Evolutionary conservation across 2,113 vertebrate genomes (phyloP), one percentile per base, ranked within the genome.

Genomic region (Aplodontia rufa): DNA sequence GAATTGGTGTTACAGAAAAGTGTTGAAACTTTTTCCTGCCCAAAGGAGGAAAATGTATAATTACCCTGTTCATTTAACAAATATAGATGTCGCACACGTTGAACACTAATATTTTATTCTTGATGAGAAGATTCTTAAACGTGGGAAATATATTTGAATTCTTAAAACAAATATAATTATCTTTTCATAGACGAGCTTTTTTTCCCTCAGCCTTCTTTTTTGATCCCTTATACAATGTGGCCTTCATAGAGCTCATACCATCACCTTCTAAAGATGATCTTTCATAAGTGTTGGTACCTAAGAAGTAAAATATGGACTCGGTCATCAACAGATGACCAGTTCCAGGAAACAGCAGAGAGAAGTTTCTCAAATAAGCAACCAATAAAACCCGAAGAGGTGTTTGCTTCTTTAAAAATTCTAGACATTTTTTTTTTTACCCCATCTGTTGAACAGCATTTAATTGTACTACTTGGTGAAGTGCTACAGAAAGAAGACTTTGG

Each of bases 31-130:
- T 78, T 80, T 69, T 1, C 0, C 20, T 97, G 32, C 62, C 88
- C 80, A 81, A 47, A 92, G 93, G 83, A 92, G 93, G 24, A 97
- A 96, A 97, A 97, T 94, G 93, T 96, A 96, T 90, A 94, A 96
- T 74, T 96, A 97, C 35, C 42, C 68, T 95, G 66, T 90, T 97
- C 90, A 92, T 51, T n/a, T 42, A 95, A 69, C 35, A 91, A 91
- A 93, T 51, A 89, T 37, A 96, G 89, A 68, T 90, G 35, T 51
- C 95, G 3, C 20, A 47, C 47, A 93, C 91, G 79, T 20, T 74
- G 24, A 86, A 64, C 80, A 71, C 24, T 80, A 35, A 69, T 51
- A 66, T 76, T 81, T 82, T 87, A 76, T 78, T 87, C 8, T 53
- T 62, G 22, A 37, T 72, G 68, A 87, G 51, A 95, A 55, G 32